Conservation (phyloP, 2,888 invertebrate genomes). For the Zygaena filipendulae region DNA sequence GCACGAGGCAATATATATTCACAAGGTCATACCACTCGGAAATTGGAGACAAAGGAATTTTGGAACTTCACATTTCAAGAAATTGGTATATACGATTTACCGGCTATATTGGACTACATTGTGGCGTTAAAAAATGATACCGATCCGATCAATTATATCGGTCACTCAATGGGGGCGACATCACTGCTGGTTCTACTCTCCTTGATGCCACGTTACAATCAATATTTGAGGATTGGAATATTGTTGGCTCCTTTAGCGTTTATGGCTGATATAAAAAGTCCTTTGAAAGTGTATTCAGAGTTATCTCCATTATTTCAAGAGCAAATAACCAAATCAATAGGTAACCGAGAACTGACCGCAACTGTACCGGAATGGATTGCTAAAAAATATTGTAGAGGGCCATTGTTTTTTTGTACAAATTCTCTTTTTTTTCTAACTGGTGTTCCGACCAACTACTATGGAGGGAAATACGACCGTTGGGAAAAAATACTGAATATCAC, state of each 20-base stretch:
- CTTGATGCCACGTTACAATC: slow-evolving; percentile 29
- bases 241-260: slow-evolving; percentile 37
- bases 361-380: slow-evolving; percentile 28
- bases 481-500: slow-evolving; percentile 32
- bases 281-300: slow-evolving; percentile 27
- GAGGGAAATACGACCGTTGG: slow-evolving; percentile 26
- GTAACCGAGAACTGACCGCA: slow-evolving; percentile 22
- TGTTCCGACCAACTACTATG: slow-evolving; percentile 16
- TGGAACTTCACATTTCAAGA: slow-evolving; percentile 49
- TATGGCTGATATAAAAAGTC: slow-evolving; percentile 32
- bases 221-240: slow-evolving; percentile 35
- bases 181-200: slow-evolving; percentile 39
- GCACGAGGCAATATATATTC: slow-evolving; percentile 35
- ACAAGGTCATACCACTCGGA: slow-evolving; percentile 26
- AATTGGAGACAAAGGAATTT: slow-evolving; percentile 24
- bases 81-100: slow-evolving; percentile 41
- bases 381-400: slow-evolving; percentile 29
- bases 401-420: slow-evolving; percentile 32
- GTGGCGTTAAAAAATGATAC: slow-evolving; percentile 23
- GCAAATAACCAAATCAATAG: slow-evolving; percentile 25
- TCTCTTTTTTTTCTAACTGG: slow-evolving; percentile 41
- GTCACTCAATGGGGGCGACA: slow-evolving; percentile 49
- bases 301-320: not conserved
- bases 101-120: slow-evolving; percentile 38
- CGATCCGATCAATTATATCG: slow-evolving; percentile 34